Conservation (phyloP, 1,140 invertebrate genomes). For the Hydropsyche tenuis region DNA sequence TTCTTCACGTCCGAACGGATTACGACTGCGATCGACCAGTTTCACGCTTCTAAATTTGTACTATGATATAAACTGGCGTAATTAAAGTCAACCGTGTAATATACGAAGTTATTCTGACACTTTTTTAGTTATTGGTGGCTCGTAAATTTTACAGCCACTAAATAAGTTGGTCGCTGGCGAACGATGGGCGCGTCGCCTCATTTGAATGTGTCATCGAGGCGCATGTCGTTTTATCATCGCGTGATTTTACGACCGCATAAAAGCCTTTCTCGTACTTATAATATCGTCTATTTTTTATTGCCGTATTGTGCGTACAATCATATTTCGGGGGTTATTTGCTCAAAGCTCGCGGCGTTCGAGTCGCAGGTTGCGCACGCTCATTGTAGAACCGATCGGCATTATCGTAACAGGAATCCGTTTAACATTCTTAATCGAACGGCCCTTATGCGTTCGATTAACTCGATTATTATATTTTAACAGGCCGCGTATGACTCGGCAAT, state of each 20-base stretch:
- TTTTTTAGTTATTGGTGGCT: constrained; percentile 22
- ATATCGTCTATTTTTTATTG: no score
- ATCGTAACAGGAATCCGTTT: constrained; percentile 46
- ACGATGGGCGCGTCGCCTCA: not conserved
- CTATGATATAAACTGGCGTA: constrained; percentile 22
- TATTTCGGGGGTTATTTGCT: not conserved
- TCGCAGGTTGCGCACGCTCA: not conserved
- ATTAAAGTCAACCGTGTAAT: constrained; percentile 33
- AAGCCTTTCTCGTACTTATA: not conserved
- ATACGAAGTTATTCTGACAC: constrained; percentile 22
- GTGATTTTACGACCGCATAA: constrained; percentile 17
- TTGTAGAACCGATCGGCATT: constrained; percentile 1
- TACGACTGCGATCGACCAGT: constrained; percentile 13
- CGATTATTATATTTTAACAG: constrained; percentile 66
- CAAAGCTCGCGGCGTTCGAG: not conserved
- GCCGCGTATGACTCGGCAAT: constrained; percentile 62
- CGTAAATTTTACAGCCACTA: constrained; percentile 26
- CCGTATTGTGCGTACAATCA: not conserved
- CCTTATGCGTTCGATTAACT: constrained; percentile 65
- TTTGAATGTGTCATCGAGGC: constrained; percentile 16
- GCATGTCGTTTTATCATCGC: constrained; percentile 6
- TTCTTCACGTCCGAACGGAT: not conserved
- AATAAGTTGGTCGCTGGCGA: constrained; percentile 21
- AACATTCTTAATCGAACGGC: constrained; percentile 62
- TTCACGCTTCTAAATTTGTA: constrained; percentile 32